A percentile compares a stretch with the other conserved stretches of the same genome.
Conservation (phyloP, 2,888 invertebrate species). For the Vandiemenella viatica region DNA sequence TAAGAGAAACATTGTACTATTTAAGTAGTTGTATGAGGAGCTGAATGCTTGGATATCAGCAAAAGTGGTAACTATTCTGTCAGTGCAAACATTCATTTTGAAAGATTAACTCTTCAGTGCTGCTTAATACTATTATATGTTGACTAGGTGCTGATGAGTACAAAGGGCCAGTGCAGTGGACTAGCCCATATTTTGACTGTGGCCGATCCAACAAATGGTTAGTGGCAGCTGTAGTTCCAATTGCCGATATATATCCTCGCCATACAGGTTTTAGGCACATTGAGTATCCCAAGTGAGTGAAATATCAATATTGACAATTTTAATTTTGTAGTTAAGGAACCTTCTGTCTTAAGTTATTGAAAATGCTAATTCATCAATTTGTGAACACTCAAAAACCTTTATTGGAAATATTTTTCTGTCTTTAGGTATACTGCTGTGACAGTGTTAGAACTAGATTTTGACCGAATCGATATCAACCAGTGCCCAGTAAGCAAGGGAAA, state of each 20-base stretch:
- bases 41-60: too few relatives aligned
- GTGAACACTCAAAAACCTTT: not conserved
- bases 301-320: constrained; percentile 7
- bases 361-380: too few relatives aligned
- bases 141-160: constrained; percentile 60
- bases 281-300: constrained; percentile 77
- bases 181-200: constrained; percentile 91
- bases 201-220: constrained; percentile 91
- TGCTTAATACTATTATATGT: too few relatives aligned
- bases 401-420: constrained; percentile 7
- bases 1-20: too few relatives aligned
- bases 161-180: constrained; percentile 88
- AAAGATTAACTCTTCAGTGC: too few relatives aligned
- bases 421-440: constrained; percentile 76
- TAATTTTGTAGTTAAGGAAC: not conserved
- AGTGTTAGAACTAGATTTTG: constrained; percentile 91
- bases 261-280: constrained; percentile 86
- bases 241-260: constrained; percentile 87
- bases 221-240: constrained; percentile 82
- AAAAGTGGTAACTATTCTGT: too few relatives aligned
- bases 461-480: constrained; percentile 93
- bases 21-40: too few relatives aligned
- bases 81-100: too few relatives aligned
- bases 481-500: constrained; percentile 85
- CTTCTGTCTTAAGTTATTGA: too few relatives aligned